Conservation (phyloP, 2,113 vertebrate species). For the Pithys albifrons region DNA sequence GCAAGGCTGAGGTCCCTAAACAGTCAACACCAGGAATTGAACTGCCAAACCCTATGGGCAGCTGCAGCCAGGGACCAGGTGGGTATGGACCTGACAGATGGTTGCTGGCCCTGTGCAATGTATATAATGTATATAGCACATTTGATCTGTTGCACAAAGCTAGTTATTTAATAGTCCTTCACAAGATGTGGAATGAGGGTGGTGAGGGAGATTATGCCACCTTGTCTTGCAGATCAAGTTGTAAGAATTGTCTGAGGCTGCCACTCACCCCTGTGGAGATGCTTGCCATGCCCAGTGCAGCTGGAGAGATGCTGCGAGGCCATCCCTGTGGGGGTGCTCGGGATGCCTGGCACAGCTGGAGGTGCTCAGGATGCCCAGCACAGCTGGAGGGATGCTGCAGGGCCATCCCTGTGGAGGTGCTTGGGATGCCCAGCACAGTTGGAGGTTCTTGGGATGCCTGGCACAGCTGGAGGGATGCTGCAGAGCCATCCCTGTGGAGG, state of each 20-base stretch:
- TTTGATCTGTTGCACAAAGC: rapidly evolving
- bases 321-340: neutral
- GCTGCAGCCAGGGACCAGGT: neutral
- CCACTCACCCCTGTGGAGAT: neutral
- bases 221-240: rapidly evolving
- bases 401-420: neutral
- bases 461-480: neutral
- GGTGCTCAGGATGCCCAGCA: rapidly evolving
- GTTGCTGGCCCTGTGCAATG: neutral
- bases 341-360: rapidly evolving
- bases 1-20: neutral
- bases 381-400: neutral
- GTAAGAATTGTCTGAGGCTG: neutral
- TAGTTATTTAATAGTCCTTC: rapidly evolving
- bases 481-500: neutral
- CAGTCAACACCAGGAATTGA: neutral
- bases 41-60: neutral
- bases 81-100: neutral
- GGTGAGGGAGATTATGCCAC: rapidly evolving
- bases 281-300: rapidly evolving
- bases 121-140: rapidly evolving
- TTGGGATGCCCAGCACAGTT: rapidly evolving
- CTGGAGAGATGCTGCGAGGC: neutral
- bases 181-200: rapidly evolving
- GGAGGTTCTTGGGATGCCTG: rapidly evolving